Base-by-base conservation (phyloP, 2,113 vertebrate species). In the Urocolius indicus region DNA sequence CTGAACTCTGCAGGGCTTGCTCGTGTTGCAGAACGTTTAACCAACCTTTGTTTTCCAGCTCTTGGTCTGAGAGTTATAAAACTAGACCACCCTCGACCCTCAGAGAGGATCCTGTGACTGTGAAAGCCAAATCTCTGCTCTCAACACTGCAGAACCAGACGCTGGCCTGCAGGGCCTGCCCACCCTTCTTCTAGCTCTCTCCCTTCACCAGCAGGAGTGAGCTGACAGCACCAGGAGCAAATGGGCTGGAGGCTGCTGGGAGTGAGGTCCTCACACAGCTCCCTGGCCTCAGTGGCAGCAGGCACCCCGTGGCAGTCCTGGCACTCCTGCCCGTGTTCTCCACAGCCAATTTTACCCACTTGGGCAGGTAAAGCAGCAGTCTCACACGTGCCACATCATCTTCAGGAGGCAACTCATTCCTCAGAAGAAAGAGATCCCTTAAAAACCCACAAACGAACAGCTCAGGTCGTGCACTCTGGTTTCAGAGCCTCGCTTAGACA, bases 1-100 rank as follows among this genome's bases (percentile, higher is more conserved):
- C 29, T 19, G 38, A 38, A 66, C 67, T 59, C 20, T 17, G 21
- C 13, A 18, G 34, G 34, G 45, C 36, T 82, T 0, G 2, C 58
- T 82, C 84, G 48, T 76, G 32, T 32, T 84, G 51, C 55, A 55
- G 34, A 13, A 69, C 45, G 9, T 55, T 61, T 71, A 29, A 36
- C 3, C 6, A 45, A 23, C 15, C 4, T 75, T 75, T 83, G 11
- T 71, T 79, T 74, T 45, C 55, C 77, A 79, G 46, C 22, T 29
- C 22, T 68, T 23, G 19, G 38, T 55, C 11, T 61, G n/a, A 0
- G 49, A 69, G 45, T 69, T 79, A 59, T 4, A 79, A 49, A 75
- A 49, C 11, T 18, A 54, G 11, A 38, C 22, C 57, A 10, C 26
- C 34, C 32, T 72, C 0, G 0, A 38, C 23, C 20, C 29, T 68